These are phyloP conservation scores for Tipula vernalis DNA, from an alignment of 2,888 invertebrate species.

Conservation along the genomic window DNA sequence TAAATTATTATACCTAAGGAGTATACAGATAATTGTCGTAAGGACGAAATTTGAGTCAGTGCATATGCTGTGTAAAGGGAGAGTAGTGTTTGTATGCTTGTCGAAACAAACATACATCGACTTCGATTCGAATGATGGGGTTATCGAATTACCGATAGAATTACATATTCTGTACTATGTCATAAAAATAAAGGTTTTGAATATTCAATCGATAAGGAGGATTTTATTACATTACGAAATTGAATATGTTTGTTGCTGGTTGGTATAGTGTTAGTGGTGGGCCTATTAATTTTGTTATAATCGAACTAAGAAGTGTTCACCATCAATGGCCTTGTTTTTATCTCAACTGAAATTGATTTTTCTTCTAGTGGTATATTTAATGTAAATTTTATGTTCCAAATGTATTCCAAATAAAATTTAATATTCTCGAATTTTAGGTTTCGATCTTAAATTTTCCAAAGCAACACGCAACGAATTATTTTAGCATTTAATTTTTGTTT, in stretches of 20 bases:
- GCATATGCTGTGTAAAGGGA: not conserved
- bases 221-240: not conserved
- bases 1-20: not conserved
- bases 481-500: too few relatives aligned
- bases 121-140: not conserved
- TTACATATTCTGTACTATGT: not conserved
- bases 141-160: not conserved
- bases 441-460: too few relatives aligned
- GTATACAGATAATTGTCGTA: not conserved
- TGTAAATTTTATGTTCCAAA: too few relatives aligned
- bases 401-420: too few relatives aligned
- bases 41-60: not conserved
- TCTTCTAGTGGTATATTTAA: too few relatives aligned
- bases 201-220: not conserved
- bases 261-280: too few relatives aligned
- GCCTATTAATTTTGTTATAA: too few relatives aligned
- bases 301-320: too few relatives aligned
- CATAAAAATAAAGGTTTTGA: not conserved
- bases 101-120: not conserved
- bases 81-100: not conserved
- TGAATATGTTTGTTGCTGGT: not conserved
- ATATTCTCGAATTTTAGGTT: too few relatives aligned
- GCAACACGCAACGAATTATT: too few relatives aligned
- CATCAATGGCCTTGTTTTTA: too few relatives aligned
- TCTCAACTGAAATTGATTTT: too few relatives aligned